These are phyloP conservation scores for Exephanes ischioxanthus DNA, from an alignment of 2,888 invertebrate species.

Conservation along the genomic window DNA sequence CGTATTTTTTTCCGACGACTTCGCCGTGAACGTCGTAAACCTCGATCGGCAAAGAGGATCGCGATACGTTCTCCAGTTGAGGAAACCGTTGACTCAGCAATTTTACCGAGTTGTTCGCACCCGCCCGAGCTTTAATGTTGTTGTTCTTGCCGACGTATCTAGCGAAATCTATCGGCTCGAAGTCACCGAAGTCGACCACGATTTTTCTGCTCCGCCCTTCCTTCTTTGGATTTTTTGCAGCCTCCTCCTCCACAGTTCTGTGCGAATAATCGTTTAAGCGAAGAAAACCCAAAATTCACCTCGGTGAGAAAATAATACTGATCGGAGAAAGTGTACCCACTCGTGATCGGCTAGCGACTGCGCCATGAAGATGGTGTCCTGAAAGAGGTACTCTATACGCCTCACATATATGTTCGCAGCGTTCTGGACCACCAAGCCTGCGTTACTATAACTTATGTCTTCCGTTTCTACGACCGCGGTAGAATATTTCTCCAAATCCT, in stretches of 20 bases:
- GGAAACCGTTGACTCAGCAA: constrained; percentile 79
- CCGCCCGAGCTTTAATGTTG: constrained; percentile 72
- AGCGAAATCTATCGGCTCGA: constrained; percentile 74
- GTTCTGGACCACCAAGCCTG: constrained; percentile 92
- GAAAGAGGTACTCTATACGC: constrained; percentile 89
- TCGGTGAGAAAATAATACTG: neutral
- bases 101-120: constrained; percentile 74
- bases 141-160: constrained; percentile 76
- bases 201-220: constrained; percentile 68
- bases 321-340: constrained; percentile 67
- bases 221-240: constrained; percentile 65
- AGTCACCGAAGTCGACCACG: constrained; percentile 70
- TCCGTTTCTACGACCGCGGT: constrained; percentile 72
- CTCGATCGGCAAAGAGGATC: constrained; percentile 67
- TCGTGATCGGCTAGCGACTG: constrained; percentile 80
- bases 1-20: constrained; percentile 81
- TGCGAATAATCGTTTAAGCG: constrained; percentile 9
- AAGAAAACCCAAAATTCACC: constrained; percentile 7
- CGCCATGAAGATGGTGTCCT: constrained; percentile 84
- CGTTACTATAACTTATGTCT: constrained; percentile 90
- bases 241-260: constrained; percentile 70
- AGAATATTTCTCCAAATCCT: constrained; percentile 79
- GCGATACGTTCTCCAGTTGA: constrained; percentile 76
- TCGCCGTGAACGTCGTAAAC: constrained; percentile 78
- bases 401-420: constrained; percentile 90